Evolutionary conservation across 30 jellyfish, hydroid and myxozoan species (phyloP).

Genomic region (Pelagia noctiluca): DNA sequence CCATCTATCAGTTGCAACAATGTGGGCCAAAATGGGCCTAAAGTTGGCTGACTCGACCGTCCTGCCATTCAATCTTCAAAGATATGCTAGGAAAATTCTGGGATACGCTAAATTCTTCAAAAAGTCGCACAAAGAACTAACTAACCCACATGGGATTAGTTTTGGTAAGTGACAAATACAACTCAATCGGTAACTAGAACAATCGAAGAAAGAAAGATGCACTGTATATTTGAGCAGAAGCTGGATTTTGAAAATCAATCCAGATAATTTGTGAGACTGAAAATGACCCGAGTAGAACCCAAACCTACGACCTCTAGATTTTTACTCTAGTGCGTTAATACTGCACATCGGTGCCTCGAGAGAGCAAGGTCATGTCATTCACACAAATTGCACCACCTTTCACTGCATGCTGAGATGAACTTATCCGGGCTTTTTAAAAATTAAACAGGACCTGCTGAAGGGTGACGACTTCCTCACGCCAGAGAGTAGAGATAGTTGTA

Average conservation of each 20-base stretch:
- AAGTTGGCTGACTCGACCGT: constrained; percentile 70
- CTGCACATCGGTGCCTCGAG: background rate
- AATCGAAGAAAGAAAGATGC: no score
- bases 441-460: no score
- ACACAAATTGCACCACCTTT: no score
- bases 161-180: constrained; percentile 23
- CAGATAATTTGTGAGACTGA: background rate
- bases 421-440: no score
- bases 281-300: no score
- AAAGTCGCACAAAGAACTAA: constrained; percentile 12
- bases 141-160: constrained; percentile 43
- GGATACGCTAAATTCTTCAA: constrained; percentile 31
- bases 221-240: no score
- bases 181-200: no score
- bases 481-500: no score
- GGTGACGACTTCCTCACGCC: no score
- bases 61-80: constrained; percentile 68
- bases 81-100: constrained; percentile 45
- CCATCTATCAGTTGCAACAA: constrained; percentile 77
- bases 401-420: no score
- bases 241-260: background rate
- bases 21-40: constrained; percentile 88
- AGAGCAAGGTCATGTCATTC: no score
- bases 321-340: background rate
- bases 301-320: no score